Conservation (phyloP, 2,797 vertebrate species). For the Pseudochaenichthys georgianus region DNA sequence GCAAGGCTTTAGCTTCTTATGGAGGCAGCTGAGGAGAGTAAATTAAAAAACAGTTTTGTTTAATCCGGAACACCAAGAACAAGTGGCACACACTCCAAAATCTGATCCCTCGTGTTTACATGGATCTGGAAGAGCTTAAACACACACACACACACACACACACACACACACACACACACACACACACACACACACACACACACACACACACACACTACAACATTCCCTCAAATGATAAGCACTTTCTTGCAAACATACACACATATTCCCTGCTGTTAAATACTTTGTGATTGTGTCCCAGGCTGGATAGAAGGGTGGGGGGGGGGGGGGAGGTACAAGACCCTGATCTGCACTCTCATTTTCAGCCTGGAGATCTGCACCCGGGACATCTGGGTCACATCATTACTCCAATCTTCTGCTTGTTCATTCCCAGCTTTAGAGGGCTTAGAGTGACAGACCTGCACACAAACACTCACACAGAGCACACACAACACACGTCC, state of each 20-base stretch:
- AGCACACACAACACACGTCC: conserved; percentile 23
- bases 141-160: conserved; percentile 42
- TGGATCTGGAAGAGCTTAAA: conserved; percentile 74
- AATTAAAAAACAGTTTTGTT: conserved; percentile 85
- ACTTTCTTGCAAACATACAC: conserved; percentile 16
- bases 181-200: conserved; percentile 9
- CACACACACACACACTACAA: conserved; percentile 13
- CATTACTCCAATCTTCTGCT: conserved; percentile 82
- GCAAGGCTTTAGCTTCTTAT: conserved; percentile 78
- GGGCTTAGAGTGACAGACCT: conserved; percentile 66
- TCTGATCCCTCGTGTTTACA: conserved; percentile 82
- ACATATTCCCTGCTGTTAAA: conserved; percentile 56
- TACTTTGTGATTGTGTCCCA: conserved; percentile 72
- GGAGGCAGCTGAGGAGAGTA: conserved; percentile 75
- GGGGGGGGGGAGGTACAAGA: conserved; percentile 16
- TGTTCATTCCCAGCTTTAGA: conserved; percentile 82
- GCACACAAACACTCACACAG: conserved; percentile 34
- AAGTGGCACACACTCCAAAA: conserved; percentile 83
- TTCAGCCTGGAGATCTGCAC: conserved; percentile 80
- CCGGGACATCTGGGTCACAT: conserved; percentile 84
- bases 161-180: conserved; percentile 30
- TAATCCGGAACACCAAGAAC: conserved; percentile 83
- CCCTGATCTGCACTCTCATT: conserved; percentile 83
- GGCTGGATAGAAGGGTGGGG: conserved; percentile 25
- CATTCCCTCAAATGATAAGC: conserved; percentile 37